Conservation (phyloP, 2,888 invertebrate genomes). For the Philopedon plagiatum region DNA sequence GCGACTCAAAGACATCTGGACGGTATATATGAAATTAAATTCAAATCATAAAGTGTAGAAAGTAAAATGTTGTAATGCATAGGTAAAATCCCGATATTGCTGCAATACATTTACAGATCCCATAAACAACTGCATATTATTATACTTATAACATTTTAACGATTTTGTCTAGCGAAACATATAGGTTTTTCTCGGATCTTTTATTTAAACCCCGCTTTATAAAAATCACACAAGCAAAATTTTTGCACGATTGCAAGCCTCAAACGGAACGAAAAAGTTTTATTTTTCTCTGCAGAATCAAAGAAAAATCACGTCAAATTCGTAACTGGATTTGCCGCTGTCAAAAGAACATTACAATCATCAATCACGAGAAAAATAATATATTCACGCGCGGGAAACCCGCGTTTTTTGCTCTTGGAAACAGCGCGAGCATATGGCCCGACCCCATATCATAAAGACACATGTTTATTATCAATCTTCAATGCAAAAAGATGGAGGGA, state of each 20-base stretch:
- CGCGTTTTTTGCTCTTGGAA: conserved; percentile 35
- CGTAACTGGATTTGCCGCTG: conserved; percentile 58
- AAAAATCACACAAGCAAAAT: neutral
- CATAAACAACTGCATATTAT: too few relatives aligned
- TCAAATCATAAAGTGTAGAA: too few relatives aligned
- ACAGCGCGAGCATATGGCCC: conserved; percentile 2
- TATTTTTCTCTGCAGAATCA: conserved; percentile 39
- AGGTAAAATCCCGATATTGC: too few relatives aligned
- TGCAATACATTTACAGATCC: too few relatives aligned
- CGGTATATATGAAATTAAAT: too few relatives aligned
- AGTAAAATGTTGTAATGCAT: too few relatives aligned
- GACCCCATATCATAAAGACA: conserved; percentile 20
- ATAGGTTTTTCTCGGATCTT: too few relatives aligned
- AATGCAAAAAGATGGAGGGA: conserved; percentile 9
- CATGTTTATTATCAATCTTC: conserved; percentile 37
- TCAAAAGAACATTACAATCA: conserved; percentile 58
- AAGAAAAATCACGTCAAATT: conserved; percentile 56
- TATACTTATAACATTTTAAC: too few relatives aligned
- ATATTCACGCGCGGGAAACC: conserved; percentile 59
- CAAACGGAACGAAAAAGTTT: neutral
- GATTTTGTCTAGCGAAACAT: too few relatives aligned
- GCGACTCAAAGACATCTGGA: too few relatives aligned
- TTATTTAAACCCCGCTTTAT: too few relatives aligned
- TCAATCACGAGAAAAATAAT: conserved; percentile 57
- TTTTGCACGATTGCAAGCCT: neutral